phyloP scores from a whole-genome alignment of 35 echinoderm and acorn worm genomes.

The Hemicentrotus pulcherrimus region DNA sequence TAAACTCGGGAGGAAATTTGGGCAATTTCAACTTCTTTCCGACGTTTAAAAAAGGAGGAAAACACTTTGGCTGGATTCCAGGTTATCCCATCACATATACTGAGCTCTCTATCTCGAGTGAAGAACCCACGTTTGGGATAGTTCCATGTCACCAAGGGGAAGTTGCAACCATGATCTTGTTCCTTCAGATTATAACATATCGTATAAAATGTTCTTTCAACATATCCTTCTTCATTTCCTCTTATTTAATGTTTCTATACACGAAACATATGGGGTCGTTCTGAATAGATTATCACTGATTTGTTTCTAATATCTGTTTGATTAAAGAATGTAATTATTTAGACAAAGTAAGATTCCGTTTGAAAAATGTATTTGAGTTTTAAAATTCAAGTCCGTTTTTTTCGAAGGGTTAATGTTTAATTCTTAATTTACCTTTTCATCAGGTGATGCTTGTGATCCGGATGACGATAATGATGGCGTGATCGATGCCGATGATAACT shows the following conservation, averaged over 20 bases:
- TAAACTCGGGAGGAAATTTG: constrained; percentile 35
- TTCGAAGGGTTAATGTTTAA: background rate
- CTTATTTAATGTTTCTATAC: background rate
- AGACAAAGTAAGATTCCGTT: too few species aligned
- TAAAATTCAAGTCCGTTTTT: too few species aligned
- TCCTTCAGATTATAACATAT: background rate
- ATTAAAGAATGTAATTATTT: too few species aligned
- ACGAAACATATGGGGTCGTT: background rate
- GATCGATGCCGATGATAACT: constrained; percentile 83
- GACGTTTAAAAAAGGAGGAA: constrained; percentile 27
- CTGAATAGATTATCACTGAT: too few species aligned
- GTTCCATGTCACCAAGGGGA: background rate
- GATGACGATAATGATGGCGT: constrained; percentile 98
- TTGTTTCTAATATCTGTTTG: too few species aligned
- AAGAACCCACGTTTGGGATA: background rate
- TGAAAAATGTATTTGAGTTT: too few species aligned
- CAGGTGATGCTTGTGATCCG: constrained; percentile 94
- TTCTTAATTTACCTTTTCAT: background rate
- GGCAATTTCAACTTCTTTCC: constrained; percentile 25
- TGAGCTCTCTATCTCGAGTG: background rate
- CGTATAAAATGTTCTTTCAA: background rate
- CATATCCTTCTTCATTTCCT: background rate
- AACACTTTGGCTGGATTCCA: constrained; percentile 2
- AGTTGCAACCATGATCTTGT: background rate
- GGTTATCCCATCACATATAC: background rate